A percentile compares a stretch with the other conserved stretches of the same genome.
Conservation (phyloP, 2,888 invertebrate species). For the Congeria kusceri region DNA sequence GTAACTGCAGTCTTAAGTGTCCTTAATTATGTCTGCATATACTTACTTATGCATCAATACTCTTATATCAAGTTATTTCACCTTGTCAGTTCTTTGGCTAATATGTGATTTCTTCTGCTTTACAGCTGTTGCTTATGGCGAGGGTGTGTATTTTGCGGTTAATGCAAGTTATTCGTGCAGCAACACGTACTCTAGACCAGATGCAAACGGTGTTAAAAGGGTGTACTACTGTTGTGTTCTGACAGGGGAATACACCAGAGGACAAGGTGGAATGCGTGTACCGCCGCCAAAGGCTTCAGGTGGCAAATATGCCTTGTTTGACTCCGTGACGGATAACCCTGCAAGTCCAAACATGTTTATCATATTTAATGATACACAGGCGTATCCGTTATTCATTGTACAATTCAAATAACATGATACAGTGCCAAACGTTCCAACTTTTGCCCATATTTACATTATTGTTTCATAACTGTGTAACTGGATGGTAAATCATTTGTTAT, state of each 20-base stretch:
- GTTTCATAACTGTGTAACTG: too few species aligned
- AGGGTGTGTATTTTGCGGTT: constrained; percentile 82
- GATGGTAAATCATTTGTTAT: too few species aligned
- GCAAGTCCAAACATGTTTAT: constrained; percentile 73
- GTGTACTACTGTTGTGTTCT: constrained; percentile 76
- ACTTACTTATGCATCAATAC: too few species aligned
- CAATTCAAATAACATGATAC: background rate
- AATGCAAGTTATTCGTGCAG: constrained; percentile 72
- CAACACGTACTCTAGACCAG: constrained; percentile 66
- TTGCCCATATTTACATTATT: too few species aligned
- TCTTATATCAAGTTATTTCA: too few species aligned
- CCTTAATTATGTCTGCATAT: too few species aligned
- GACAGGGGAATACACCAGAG: constrained; percentile 70
- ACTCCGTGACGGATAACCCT: constrained; percentile 75
- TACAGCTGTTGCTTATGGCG: constrained; percentile 77
- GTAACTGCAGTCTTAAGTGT: too few species aligned
- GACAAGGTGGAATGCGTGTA: constrained; percentile 61
- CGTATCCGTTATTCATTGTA: constrained; percentile 69
- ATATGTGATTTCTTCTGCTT: too few species aligned
- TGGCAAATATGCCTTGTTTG: constrained; percentile 64
- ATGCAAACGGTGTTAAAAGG: constrained; percentile 61
- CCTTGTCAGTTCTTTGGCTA: too few species aligned
- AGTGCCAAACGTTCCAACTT: too few species aligned
- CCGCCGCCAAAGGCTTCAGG: constrained; percentile 66
- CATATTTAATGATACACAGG: constrained; percentile 81